Base-by-base conservation (phyloP, 1,140 invertebrate species). In the Aphaenogaster floridana region DNA sequence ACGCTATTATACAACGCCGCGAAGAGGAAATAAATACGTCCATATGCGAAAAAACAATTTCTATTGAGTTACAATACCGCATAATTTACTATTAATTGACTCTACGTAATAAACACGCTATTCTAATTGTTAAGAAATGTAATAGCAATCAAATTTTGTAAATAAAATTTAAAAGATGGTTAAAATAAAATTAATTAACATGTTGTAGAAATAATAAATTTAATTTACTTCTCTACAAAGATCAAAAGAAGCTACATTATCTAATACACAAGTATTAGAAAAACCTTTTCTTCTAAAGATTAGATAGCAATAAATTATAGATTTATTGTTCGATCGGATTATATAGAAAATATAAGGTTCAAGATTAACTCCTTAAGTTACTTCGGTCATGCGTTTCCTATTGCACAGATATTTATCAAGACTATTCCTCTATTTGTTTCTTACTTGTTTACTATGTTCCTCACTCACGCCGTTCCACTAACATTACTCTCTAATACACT, bases 401-500 rank as follows among this genome's bases (percentile, higher is more conserved):
- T 59, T 50, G 42, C 42, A 64, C 21, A 42, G 8, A 64, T n/a
- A 66, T 79, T 34, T 79, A 50, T 66, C 59, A 48, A 78, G 57
- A 39, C 36, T 66, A 6, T 36, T 21, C 11, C 9, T 79, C 0
- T 64, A 79, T 79, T 50, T 79, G 45, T 79, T 79, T 48, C 42
- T 63, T 79, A 48, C 45, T 36, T 48, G 17, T 64, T 79, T 79
- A 21, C 28, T 36, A 76, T 57, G 34, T 50, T 42, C 42, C 42
- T 64, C 28, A 66, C 11, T 50, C 61, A 52, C 6, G 42, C 7
- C 45, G 61, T 79, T 50, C 61, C 15, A 79, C 21, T 64, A 79
- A 79, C 28, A 52, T 66, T 66, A 17, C 61, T 50, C 28, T 45
- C 77, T 79, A 66, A 79, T 48, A 66, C 15, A 66, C 6, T 48